A percentile compares a stretch with the other conserved stretches of the same genome.
phyloP scores from a whole-genome alignment of 2,888 invertebrate genomes.

The Tuberolachnus salignus region DNA sequence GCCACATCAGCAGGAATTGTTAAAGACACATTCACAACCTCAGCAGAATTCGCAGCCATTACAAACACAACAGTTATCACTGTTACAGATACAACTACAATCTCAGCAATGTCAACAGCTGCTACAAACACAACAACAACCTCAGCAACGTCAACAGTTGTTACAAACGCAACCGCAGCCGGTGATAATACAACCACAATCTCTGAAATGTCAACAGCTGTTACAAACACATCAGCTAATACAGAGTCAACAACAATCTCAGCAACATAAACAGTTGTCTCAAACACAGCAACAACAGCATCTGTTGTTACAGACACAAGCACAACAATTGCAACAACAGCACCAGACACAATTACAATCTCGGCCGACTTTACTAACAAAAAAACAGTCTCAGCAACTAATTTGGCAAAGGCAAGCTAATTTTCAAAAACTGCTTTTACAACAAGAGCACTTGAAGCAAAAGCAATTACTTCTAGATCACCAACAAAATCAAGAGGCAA shows the following conservation, averaged over 20 bases:
- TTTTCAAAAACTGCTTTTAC: not conserved
- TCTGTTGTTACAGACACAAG: not conserved
- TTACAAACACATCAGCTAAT: not conserved
- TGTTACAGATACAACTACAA: not conserved
- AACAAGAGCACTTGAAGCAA: conserved; percentile 23
- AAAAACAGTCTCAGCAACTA: not conserved
- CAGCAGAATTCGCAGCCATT: not conserved
- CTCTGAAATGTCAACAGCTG: not conserved
- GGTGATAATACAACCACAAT: not conserved
- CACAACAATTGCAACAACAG: no score
- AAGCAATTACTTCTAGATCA: not conserved
- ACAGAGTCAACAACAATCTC: not conserved
- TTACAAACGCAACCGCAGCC: not conserved
- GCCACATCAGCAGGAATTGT: not conserved
- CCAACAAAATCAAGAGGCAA: conserved; percentile 23
- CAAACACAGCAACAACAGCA: not conserved
- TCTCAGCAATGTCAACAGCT: not conserved
- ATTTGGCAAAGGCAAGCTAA: not conserved
- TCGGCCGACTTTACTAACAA: not conserved
- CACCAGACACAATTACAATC: not conserved
- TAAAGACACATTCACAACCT: not conserved
- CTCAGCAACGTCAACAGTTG: not conserved
- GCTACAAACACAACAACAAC: not conserved
- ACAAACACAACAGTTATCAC: not conserved
- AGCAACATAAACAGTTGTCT: not conserved